Evolutionary conservation across 1,140 invertebrate genomes (phyloP).

Genomic region (Thaumetopoea pityocampa): DNA sequence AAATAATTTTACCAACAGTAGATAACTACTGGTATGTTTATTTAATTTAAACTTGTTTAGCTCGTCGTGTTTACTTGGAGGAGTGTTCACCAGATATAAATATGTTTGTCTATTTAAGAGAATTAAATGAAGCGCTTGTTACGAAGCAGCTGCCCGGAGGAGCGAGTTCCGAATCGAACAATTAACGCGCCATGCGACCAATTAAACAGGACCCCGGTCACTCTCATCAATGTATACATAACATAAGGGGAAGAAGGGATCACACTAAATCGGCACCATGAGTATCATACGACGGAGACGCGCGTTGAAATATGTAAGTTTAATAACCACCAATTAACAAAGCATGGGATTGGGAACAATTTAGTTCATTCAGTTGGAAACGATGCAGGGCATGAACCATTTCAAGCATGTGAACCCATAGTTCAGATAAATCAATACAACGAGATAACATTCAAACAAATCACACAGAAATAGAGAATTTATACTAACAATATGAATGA

Average conservation of each 20-base stretch:
- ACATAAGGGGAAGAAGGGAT: slow-evolving; percentile 23
- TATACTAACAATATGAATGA: slow-evolving; percentile 30
- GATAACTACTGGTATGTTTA: slow-evolving; percentile 46
- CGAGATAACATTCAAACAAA: slow-evolving; percentile 3
- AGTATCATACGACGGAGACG: slow-evolving; percentile 36
- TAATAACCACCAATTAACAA: slow-evolving; percentile 68
- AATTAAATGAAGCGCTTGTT: slow-evolving; percentile 66
- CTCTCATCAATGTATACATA: slow-evolving; percentile 7
- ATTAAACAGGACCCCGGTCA: slow-evolving; percentile 41
- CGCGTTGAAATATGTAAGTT: slow-evolving; percentile 61
- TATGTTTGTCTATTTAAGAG: slow-evolving; percentile 72
- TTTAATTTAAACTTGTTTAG: slow-evolving; percentile 62
- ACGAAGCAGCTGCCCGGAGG: slow-evolving; percentile 65
- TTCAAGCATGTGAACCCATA: slow-evolving; percentile 1
- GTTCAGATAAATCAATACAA: neutral
- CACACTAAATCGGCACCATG: slow-evolving; percentile 37
- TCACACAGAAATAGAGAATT: slow-evolving; percentile 10
- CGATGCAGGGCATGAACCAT: slow-evolving; percentile 20
- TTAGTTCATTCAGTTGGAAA: slow-evolving; percentile 40
- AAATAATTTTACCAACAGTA: slow-evolving; percentile 13
- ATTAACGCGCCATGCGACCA: slow-evolving; percentile 49
- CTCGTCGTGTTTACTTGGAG: slow-evolving; percentile 54
- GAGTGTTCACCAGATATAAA: slow-evolving; percentile 66
- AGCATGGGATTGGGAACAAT: slow-evolving; percentile 61
- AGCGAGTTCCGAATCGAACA: slow-evolving; percentile 63